Base-by-base conservation (phyloP, 2,888 invertebrate genomes). In the Polia nebulosa region DNA sequence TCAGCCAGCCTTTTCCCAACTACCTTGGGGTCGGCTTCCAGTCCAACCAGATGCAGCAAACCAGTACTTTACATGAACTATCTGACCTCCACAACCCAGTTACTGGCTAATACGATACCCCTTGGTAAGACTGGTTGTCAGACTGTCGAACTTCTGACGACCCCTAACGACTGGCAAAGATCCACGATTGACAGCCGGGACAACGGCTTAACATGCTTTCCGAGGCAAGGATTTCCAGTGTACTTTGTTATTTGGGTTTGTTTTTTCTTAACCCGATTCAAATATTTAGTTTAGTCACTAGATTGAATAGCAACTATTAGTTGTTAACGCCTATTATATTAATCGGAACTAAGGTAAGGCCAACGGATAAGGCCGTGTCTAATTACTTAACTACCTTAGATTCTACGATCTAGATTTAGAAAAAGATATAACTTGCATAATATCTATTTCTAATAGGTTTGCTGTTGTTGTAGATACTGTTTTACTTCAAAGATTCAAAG, bases 321-420 rank as follows among this genome's bases (percentile, higher is more conserved):
- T 51, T 57, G 15, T 27, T 52, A 20, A 51, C 39, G 62, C 39
- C 51, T 70, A 47, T 63, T 62, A 62, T 57, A 62, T 20, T 34
- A 29, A 61, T 73, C 20, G 27, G 47, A 78, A 61, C 74, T 78
- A 56, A 57, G 55, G 71, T 80, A 39, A 76, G 76, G 76, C 41
- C 75, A 55, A 32, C 45, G 62, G 55, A 57, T 78, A 69, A 68
- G 62, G 79, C 36, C 75, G 53, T 36, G 25, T 79, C 55, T 74
- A 74, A 76, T 78, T 69, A 68, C 59, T n/a, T 67, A 66, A 72
- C 55, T 51, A 49, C 66, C 29, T 66, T 39, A 53, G 36, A 49
- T 13, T 67, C 34, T 36, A 51, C 41, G 36, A 72, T 22, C 71
- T 74, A 72, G 41, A 67, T 72, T 66, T 17, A 63, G 11, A 74